These are phyloP conservation scores for Penaeus indicus DNA, from an alignment of 1,140 invertebrate species.

Conservation along the genomic window DNA sequence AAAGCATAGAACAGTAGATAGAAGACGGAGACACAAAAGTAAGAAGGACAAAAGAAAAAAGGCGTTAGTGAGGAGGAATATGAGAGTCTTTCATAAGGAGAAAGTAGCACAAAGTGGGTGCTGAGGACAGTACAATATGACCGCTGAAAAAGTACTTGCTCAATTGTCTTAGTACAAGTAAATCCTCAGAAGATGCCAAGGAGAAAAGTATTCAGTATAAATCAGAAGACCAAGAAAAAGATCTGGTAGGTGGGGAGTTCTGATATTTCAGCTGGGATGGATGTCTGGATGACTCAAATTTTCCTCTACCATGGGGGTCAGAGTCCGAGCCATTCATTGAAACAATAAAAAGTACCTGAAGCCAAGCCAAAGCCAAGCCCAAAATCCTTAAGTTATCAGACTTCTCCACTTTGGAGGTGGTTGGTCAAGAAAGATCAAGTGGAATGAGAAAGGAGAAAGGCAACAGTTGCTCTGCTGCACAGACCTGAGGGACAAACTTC, in stretches of 20 bases:
- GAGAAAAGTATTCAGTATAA: conserved; percentile 15
- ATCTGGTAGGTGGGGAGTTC: not conserved
- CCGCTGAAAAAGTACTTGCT: not conserved
- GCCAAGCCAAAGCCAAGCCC: conserved; percentile 28
- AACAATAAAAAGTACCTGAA: conserved; percentile 25
- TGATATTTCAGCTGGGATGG: not conserved
- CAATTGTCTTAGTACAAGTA: conserved; percentile 23
- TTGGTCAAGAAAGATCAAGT: conserved; percentile 60
- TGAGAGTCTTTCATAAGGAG: not conserved
- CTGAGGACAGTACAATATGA: not conserved
- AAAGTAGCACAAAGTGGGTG: not conserved
- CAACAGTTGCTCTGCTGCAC: conserved; percentile 56
- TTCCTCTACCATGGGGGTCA: conserved; percentile 31
- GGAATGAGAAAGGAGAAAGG: conserved; percentile 65
- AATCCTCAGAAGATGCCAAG: conserved; percentile 27
- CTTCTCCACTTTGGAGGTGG: conserved; percentile 58
- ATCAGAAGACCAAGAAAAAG: not conserved
- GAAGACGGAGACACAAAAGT: not conserved
- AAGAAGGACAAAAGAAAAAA: not conserved
- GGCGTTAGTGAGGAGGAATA: not conserved
- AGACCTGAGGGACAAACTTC: conserved; percentile 61
- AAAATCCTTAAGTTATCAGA: conserved; percentile 40
- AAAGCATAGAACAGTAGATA: too few relatives aligned
- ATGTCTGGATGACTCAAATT: not conserved
- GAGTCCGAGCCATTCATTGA: conserved; percentile 24